Percentiles rank a stretch among this genome's conserved stretches.
Evolutionary conservation across 2,113 vertebrate genomes (phyloP).

Genomic region (Dascyllus trimaculatus): DNA sequence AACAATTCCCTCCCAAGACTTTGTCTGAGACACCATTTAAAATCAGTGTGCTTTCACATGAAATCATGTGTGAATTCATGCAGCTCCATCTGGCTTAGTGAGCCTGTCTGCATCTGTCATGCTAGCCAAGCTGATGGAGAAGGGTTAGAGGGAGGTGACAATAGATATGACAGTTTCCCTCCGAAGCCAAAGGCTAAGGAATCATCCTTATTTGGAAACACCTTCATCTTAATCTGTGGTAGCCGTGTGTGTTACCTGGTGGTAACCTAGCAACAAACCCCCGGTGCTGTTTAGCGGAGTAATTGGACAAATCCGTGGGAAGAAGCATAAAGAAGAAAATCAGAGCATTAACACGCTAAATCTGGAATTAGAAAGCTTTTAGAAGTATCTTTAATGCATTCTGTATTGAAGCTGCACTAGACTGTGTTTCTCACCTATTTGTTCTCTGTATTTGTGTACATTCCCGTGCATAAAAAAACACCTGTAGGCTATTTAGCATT

Average conservation of each 20-base stretch:
- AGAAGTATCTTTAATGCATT: constrained; percentile 3
- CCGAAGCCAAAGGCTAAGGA: constrained; percentile 45
- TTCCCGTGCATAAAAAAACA: constrained; percentile 59
- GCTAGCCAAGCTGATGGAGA: constrained; percentile 38
- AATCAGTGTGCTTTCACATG: constrained; percentile 58
- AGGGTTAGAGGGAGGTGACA: constrained; percentile 45
- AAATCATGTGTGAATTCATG: constrained; percentile 69
- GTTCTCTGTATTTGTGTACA: constrained; percentile 9
- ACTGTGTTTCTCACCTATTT: neutral
- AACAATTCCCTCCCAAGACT: constrained; percentile 21
- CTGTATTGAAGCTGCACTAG: neutral
- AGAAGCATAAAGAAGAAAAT: constrained; percentile 38
- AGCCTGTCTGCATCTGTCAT: constrained; percentile 56
- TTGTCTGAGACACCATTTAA: constrained; percentile 34
- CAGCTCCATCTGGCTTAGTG: constrained; percentile 67
- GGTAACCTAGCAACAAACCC: constrained; percentile 76
- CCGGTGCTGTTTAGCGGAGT: constrained; percentile 46
- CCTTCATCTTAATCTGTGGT: constrained; percentile 43
- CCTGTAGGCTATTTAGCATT: constrained; percentile 52
- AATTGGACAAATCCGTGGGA: constrained; percentile 61
- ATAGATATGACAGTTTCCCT: constrained; percentile 30
- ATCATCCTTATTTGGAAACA: constrained; percentile 65
- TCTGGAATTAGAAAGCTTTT: constrained; percentile 55
- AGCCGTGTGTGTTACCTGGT: constrained; percentile 61
- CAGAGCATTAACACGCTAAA: constrained; percentile 35